phyloP scores from a whole-genome alignment of 2,113 vertebrate species.

The Peromyscus maniculatus region DNA sequence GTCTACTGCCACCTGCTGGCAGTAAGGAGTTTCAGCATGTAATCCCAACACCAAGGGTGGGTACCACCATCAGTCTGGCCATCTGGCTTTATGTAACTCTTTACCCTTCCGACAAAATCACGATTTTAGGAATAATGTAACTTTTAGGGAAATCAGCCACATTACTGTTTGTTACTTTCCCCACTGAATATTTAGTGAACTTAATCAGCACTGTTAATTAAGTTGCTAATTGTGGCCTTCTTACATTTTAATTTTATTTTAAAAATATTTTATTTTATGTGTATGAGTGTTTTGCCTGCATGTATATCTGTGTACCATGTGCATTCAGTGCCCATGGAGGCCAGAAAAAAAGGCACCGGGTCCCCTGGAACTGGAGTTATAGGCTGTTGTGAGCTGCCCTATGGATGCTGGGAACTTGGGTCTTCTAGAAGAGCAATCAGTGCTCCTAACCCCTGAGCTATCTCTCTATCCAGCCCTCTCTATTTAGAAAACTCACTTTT shows the following conservation, averaged over 20 bases:
- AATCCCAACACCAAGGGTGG: background rate
- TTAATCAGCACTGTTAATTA: background rate
- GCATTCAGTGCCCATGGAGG: background rate
- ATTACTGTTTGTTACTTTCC: background rate
- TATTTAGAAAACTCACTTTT: background rate
- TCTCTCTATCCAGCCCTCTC: background rate
- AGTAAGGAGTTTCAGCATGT: background rate
- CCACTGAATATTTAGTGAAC: background rate
- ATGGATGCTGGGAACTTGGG: background rate
- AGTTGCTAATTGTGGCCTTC: conserved; percentile 9
- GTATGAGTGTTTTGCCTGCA: background rate
- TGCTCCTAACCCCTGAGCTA: background rate
- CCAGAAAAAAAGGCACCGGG: background rate
- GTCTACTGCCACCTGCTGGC: background rate
- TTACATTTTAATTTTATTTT: background rate
- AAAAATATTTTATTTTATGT: background rate
- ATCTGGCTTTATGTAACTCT: background rate
- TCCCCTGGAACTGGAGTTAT: background rate
- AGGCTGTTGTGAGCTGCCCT: background rate
- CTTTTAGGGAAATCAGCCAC: background rate
- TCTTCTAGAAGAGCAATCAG: background rate
- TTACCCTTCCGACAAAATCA: background rate
- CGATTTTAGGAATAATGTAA: background rate
- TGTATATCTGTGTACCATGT: background rate
- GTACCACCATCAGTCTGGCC: background rate